Conservation (phyloP, 2,113 vertebrate genomes). For the Notarius lentiginosus region DNA sequence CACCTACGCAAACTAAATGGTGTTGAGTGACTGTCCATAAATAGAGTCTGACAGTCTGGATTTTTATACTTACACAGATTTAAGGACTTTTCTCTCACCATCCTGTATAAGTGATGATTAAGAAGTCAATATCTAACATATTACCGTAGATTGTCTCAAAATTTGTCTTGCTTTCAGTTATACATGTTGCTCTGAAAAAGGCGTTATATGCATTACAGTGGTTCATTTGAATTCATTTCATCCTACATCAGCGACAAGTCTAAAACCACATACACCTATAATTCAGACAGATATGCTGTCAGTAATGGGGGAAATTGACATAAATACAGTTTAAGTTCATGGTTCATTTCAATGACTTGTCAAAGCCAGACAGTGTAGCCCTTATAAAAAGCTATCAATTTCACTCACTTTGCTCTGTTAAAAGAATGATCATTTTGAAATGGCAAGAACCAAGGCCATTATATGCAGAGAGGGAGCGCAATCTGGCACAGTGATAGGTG, state of each 20-base stretch:
- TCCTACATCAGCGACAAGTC: conserved; percentile 6
- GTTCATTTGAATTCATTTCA: conserved; percentile 30
- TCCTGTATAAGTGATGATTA: background rate
- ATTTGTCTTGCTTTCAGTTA: background rate
- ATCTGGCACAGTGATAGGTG: conserved; percentile 56
- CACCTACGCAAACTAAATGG: background rate
- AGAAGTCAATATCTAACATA: background rate
- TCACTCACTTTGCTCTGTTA: conserved; percentile 52
- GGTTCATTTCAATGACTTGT: conserved; percentile 61
- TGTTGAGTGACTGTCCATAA: background rate
- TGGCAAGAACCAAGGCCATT: conserved; percentile 56
- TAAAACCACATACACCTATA: conserved; percentile 38
- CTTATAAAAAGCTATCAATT: conserved; percentile 62
- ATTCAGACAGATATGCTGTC: conserved; percentile 61
- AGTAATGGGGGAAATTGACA: conserved; percentile 65
- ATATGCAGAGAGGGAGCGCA: conserved; percentile 57
- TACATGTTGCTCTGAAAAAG: background rate
- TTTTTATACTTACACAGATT: background rate
- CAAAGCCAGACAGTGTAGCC: conserved; percentile 64
- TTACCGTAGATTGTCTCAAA: background rate
- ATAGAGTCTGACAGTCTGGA: background rate
- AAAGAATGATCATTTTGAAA: conserved; percentile 65
- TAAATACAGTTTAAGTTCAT: conserved; percentile 72
- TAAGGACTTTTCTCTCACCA: background rate
- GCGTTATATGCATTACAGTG: conserved; percentile 25